phyloP scores from a whole-genome alignment of 2,797 vertebrate species.

The Potorous gilbertii region DNA sequence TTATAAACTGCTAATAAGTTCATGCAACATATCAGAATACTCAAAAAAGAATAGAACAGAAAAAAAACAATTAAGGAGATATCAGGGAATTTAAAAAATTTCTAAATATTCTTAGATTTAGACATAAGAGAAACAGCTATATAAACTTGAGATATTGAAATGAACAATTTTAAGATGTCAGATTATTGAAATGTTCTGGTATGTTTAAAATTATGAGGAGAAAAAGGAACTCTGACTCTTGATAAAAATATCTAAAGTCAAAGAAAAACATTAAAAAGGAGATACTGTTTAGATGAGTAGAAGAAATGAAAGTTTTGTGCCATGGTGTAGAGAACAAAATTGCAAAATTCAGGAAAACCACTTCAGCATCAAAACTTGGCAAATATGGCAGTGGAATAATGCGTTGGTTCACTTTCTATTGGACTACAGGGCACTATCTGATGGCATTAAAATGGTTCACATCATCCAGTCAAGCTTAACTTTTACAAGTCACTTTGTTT shows the following conservation, averaged over 20 bases:
- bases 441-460: constrained; percentile 10
- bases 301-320: constrained; percentile 51
- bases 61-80: not conserved
- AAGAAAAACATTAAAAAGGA: constrained; percentile 52
- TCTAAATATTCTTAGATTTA: constrained; percentile 5
- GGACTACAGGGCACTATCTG: not conserved
- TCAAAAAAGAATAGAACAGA: constrained; percentile 56
- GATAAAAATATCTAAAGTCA: constrained; percentile 67
- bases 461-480: not conserved
- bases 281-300: constrained; percentile 57
- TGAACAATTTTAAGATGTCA: constrained; percentile 47
- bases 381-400: constrained; percentile 34
- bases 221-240: constrained; percentile 63
- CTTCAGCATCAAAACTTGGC: constrained; percentile 32
- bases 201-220: constrained; percentile 37
- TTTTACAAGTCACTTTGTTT: not conserved
- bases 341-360: constrained; percentile 35
- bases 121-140: constrained; percentile 41
- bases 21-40: constrained; percentile 44
- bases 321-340: constrained; percentile 35
- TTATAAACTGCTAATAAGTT: constrained; percentile 70
- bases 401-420: constrained; percentile 17
- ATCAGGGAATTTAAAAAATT: not conserved
- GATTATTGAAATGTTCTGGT: constrained; percentile 36
- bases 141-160: constrained; percentile 39